phyloP scores from a whole-genome alignment of 2,113 vertebrate species.

The Lynx canadensis region DNA sequence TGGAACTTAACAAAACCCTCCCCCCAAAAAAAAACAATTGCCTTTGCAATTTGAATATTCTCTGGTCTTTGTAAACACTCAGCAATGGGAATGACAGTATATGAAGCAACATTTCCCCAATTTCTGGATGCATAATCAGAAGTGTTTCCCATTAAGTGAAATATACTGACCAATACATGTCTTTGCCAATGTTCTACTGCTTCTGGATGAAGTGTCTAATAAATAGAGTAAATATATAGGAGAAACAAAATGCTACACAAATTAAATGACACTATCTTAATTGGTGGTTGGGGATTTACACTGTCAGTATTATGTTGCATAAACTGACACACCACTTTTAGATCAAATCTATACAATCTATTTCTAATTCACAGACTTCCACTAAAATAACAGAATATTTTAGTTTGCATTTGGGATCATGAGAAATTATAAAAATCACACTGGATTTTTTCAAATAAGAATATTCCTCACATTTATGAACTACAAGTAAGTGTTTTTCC shows the following conservation, averaged over 20 bases:
- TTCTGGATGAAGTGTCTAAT: not conserved
- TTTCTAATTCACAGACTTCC: not conserved
- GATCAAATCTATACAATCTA: not conserved
- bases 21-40: conserved; percentile 70
- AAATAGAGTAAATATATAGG: not conserved
- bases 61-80: conserved; percentile 75
- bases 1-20: conserved; percentile 87
- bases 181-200: not conserved
- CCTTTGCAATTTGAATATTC: conserved; percentile 76
- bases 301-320: not conserved
- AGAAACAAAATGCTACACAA: not conserved
- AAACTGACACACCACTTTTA: not conserved
- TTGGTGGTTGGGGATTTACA: not conserved
- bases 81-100: conserved; percentile 28
- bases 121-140: conserved; percentile 61
- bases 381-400: conserved; percentile 1
- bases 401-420: not conserved
- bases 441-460: not conserved
- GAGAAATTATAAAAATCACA: not conserved
- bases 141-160: conserved; percentile 58
- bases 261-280: not conserved
- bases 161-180: not conserved
- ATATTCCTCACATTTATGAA: not conserved
- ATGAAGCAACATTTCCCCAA: conserved; percentile 43
- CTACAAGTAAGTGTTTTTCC: conserved; percentile 11